Conservation (phyloP, 2,888 invertebrate species). For the Germaria angustata region DNA sequence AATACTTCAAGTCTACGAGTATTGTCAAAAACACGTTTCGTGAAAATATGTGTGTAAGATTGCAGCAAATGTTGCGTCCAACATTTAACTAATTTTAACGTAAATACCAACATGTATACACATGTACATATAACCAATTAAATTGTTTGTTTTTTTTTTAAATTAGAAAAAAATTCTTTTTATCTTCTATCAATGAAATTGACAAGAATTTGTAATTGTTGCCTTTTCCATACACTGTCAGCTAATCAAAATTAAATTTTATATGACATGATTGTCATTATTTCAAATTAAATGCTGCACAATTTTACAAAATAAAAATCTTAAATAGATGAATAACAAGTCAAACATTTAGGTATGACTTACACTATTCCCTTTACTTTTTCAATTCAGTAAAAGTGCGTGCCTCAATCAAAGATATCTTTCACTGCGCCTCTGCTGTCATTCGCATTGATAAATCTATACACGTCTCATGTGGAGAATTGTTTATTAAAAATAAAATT, state of each 20-base stretch:
- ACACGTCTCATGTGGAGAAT: conserved; percentile 49
- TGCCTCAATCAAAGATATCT: not conserved
- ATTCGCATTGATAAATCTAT: not conserved
- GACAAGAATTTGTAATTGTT: conserved; percentile 3
- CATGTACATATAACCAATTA: too few species aligned
- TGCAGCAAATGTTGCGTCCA: not conserved
- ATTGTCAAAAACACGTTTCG: not conserved
- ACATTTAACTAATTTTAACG: too few species aligned
- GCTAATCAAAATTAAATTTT: conserved; percentile 32
- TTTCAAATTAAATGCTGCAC: conserved; percentile 49
- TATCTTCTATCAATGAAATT: conserved; percentile 2
- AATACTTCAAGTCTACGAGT: not conserved
- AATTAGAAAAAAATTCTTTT: not conserved
- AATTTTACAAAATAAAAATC: conserved; percentile 26
- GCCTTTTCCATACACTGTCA: conserved; percentile 15
- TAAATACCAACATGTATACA: too few species aligned
- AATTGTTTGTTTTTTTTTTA: not conserved
- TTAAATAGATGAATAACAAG: conserved; percentile 36
- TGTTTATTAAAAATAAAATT: conserved; percentile 46
- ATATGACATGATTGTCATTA: conserved; percentile 58
- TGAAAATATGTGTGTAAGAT: not conserved
- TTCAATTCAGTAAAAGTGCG: conserved; percentile 34
- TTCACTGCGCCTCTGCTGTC: not conserved
- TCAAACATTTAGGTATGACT: conserved; percentile 9
- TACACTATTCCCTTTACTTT: too few species aligned